Conservation (phyloP, 2,113 vertebrate species). For the Megatriorchis doriae region DNA sequence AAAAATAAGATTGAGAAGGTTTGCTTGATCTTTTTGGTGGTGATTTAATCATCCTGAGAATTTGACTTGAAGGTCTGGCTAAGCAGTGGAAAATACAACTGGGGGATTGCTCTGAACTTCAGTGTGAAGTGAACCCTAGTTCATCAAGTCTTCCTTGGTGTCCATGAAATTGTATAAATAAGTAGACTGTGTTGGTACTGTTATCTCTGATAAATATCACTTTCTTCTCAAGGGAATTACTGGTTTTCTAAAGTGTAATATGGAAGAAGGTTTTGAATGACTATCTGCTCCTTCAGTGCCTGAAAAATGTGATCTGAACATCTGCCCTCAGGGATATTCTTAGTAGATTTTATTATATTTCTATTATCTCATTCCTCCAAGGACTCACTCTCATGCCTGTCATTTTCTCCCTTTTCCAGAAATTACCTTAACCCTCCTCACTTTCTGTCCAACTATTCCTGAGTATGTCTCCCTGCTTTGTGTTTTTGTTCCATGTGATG, state of each 20-base stretch:
- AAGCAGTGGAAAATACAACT: background rate
- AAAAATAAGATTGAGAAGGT: background rate
- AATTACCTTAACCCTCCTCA: background rate
- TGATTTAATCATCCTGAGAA: background rate
- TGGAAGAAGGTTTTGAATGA: background rate
- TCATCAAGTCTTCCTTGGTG: background rate
- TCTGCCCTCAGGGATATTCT: background rate
- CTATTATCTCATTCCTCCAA: background rate
- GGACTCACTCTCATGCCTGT: background rate
- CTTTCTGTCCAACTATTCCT: background rate
- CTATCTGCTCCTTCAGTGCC: background rate
- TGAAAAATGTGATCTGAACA: background rate
- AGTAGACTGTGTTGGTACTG: background rate
- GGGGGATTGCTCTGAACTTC: background rate
- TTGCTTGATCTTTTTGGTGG: background rate
- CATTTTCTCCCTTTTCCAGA: background rate
- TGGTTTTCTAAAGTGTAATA: background rate
- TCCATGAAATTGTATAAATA: background rate
- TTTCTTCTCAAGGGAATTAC: background rate
- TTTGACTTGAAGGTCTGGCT: background rate
- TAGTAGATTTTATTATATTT: background rate
- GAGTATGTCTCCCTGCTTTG: background rate
- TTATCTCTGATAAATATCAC: background rate
- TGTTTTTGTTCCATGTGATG: background rate
- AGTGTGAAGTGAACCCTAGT: background rate